These are phyloP conservation scores for Papilio gigon DNA, from an alignment of 2,888 invertebrate species.

Conservation along the genomic window DNA sequence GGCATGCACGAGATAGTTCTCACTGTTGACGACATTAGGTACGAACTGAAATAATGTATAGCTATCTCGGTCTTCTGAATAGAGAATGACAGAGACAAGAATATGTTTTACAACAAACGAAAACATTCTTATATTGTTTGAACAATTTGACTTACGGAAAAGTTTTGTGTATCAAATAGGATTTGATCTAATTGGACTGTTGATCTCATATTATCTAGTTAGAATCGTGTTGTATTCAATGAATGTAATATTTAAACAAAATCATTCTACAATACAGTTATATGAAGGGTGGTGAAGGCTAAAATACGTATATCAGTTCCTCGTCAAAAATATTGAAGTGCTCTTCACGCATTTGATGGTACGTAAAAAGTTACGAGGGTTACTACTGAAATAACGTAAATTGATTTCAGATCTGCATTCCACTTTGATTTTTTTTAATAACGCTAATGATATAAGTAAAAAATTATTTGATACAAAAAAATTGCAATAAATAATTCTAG, in stretches of 20 bases:
- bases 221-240: no score
- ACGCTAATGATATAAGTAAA: neutral
- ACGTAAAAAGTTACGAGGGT: constrained; percentile 20
- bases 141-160: no score
- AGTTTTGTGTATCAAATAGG: no score
- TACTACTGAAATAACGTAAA: constrained; percentile 17
- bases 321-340: constrained; percentile 17
- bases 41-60: constrained; percentile 38
- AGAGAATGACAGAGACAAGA: no score
- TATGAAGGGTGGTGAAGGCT: constrained; percentile 5
- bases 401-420: constrained; percentile 16
- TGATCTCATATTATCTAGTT: no score
- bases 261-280: neutral
- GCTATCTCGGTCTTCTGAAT: no score
- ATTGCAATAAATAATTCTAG: neutral
- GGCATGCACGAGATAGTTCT: constrained; percentile 94
- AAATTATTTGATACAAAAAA: neutral
- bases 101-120: no score
- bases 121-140: no score
- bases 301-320: constrained; percentile 10
- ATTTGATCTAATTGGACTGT: no score
- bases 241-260: neutral
- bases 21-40: constrained; percentile 84
- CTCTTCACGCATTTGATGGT: constrained; percentile 10
- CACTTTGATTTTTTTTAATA: constrained; percentile 2